Base-by-base conservation (phyloP, 2,797 vertebrate species). In the Fistularia tabacaria region DNA sequence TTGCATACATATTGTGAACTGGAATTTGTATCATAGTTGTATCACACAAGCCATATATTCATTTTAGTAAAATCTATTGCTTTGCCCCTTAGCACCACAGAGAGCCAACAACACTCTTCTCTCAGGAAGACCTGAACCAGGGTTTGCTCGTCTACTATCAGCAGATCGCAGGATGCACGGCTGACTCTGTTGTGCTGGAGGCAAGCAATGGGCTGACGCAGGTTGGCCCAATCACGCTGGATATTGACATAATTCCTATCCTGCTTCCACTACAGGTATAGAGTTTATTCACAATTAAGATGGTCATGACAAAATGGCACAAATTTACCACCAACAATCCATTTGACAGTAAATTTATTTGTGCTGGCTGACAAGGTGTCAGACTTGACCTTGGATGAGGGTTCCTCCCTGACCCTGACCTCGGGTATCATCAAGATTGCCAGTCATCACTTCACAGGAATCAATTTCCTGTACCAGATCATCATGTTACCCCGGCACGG, bases 371-470 rank as follows among this genome's bases (percentile, higher is more conserved):
- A 25, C 25, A 25, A 88, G 81, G 88, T 94, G 46, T 87, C 86
- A 51, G 92, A 92, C 73, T 81, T 98, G 51, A 93, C 89, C 14
- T 75, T 97, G 13, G 83, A 80, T n/a, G 95, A 97, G 86, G 94
- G 94, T 4, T 89, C 90, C 0, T 92, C 91, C 0, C 85, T 81
- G 72, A 83, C 79, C 0, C 74, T 96, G 38, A 84, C 90, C 42
- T 62, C 90, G 60, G 89, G 92, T 13, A 58, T 90, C 54, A 81
- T 98, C 58, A 91, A 83, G 74, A 89, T 96, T 49, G 58, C 81
- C 48, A 91, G 73, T 77, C 85, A 79, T 49, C 92, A 93, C 79
- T 96, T 95, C 59, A 77, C 81, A 51, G 88, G 83, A 64, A 79
- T 93, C 73, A 89, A 90, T 73, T 93, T 91, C 84, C 85, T 93